These are phyloP conservation scores for Plutomurus gul DNA, from an alignment of 1,140 invertebrate genomes.

Conservation along the genomic window DNA sequence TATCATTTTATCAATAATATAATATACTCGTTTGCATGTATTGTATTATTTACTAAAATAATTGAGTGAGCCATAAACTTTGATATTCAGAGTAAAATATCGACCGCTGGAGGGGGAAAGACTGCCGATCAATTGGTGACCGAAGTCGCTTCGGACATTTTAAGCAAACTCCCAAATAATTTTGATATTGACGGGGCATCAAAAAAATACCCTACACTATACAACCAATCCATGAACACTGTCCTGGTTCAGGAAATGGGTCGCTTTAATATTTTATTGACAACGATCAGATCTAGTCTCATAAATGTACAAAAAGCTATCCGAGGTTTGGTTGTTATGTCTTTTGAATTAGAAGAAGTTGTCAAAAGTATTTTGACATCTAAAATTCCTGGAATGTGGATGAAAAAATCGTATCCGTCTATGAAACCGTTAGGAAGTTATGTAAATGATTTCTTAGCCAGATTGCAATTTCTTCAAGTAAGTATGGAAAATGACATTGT, in stretches of 20 bases:
- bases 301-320: conserved; percentile 84
- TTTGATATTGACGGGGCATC: conserved; percentile 71
- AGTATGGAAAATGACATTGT: conserved; percentile 45
- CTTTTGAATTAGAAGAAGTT: conserved; percentile 83
- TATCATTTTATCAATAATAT: conserved; percentile 56
- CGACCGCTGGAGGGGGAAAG: conserved; percentile 61
- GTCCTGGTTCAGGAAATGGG: conserved; percentile 93
- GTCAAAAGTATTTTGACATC: conserved; percentile 79
- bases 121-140: conserved; percentile 71
- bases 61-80: not conserved
- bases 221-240: conserved; percentile 88
- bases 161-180: conserved; percentile 73
- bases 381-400: conserved; percentile 83
- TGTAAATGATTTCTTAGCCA: conserved; percentile 80
- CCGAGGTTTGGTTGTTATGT: conserved; percentile 79
- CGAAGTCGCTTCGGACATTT: conserved; percentile 71
- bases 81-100: conserved; percentile 57
- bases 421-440: conserved; percentile 90
- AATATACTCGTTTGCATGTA: not conserved
- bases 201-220: conserved; percentile 75
- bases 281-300: conserved; percentile 74
- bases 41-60: conserved; percentile 8
- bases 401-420: conserved; percentile 85
- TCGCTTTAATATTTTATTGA: conserved; percentile 80
- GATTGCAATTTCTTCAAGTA: conserved; percentile 79